phyloP scores from a whole-genome alignment of 37 sponge, comb jelly and placozoan species.

The Spongilla lacustris region DNA sequence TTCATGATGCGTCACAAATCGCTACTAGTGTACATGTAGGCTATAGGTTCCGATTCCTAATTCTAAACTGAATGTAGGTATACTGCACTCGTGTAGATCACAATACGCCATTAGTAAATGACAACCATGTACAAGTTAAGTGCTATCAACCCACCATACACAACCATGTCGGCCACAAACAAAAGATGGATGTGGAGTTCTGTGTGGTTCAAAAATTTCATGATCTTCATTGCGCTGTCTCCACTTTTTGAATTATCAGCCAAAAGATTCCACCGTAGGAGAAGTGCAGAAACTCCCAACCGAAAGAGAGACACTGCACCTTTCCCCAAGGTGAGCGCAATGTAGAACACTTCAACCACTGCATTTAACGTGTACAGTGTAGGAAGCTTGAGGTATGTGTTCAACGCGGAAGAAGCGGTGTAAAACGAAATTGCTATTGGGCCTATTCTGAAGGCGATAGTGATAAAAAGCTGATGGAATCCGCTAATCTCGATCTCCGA shows the following conservation, averaged over 20 bases:
- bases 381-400: not conserved
- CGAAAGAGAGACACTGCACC: not conserved
- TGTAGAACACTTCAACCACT: not conserved
- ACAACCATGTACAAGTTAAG: not conserved
- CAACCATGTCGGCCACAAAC: not conserved
- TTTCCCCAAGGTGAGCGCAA: not conserved
- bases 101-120: not conserved
- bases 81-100: too few species aligned
- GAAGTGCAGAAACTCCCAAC: not conserved
- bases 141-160: not conserved
- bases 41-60: too few species aligned
- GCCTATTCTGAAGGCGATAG: not conserved
- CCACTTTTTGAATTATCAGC: not conserved
- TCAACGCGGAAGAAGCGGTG: not conserved
- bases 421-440: not conserved
- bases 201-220: not conserved
- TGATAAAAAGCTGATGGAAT: not conserved
- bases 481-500: not conserved
- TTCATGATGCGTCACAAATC: too few species aligned
- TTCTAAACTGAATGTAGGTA: too few species aligned
- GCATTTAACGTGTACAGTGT: not conserved
- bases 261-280: not conserved
- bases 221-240: not conserved
- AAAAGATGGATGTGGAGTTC: not conserved
- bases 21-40: too few species aligned